phyloP scores from a whole-genome alignment of 2,113 vertebrate species.

The Phylloscopus whistleri region DNA sequence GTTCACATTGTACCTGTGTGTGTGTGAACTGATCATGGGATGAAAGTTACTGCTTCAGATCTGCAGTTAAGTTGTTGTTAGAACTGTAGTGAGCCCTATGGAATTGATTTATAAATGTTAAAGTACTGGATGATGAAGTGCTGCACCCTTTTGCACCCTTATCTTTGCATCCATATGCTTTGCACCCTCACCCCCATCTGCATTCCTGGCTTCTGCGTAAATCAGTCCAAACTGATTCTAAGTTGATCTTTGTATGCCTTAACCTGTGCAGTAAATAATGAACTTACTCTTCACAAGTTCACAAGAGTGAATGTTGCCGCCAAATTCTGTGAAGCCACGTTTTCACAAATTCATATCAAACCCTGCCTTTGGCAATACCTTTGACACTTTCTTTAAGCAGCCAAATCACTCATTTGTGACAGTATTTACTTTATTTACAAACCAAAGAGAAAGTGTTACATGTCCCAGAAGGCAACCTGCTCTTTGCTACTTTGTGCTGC shows the following conservation, averaged over 20 bases:
- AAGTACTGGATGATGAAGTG: neutral
- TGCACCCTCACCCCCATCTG: neutral
- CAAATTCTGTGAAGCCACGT: neutral
- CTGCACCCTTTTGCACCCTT: neutral
- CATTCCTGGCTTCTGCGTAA: neutral
- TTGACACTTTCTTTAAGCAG: neutral
- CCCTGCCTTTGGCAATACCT: neutral
- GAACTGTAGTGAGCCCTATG: accelerated
- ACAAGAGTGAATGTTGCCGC: neutral
- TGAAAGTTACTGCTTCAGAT: neutral
- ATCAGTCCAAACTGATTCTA: neutral
- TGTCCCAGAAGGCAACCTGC: neutral
- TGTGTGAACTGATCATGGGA: neutral
- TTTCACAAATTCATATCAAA: neutral
- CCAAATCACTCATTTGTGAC: neutral
- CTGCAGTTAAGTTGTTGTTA: neutral
- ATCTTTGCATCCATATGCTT: neutral
- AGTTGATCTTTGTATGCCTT: neutral
- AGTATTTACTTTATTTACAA: neutral
- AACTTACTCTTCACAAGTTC: neutral
- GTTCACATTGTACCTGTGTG: neutral
- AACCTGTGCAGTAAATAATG: neutral
- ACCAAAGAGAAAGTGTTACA: neutral
- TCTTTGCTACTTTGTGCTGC: neutral
- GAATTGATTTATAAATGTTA: neutral